Percentiles rank a stretch among this genome's conserved stretches.
Evolutionary conservation across 23 tunicate species (phyloP).

Genomic region (Phallusia fumigata): DNA sequence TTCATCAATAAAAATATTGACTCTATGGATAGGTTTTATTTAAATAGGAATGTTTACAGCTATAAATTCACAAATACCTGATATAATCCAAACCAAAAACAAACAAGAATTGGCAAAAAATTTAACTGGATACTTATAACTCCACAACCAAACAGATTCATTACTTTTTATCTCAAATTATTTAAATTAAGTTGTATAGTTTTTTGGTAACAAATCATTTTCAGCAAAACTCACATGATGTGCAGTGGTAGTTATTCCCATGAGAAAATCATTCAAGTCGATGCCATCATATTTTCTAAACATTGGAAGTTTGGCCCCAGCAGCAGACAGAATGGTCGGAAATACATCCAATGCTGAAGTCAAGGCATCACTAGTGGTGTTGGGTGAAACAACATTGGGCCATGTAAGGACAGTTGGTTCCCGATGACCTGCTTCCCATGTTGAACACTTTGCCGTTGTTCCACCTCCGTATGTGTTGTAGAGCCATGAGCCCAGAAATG

Average conservation of each 20-base stretch:
- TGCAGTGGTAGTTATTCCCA: conserved; percentile 26
- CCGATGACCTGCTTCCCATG: conserved; percentile 93
- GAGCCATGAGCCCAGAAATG: conserved; percentile 73
- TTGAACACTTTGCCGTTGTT: conserved; percentile 63
- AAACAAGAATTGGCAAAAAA: too few relatives aligned
- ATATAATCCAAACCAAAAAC: too few relatives aligned
- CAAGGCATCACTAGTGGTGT: conserved; percentile 60
- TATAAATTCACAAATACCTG: too few relatives aligned
- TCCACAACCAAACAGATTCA: too few relatives aligned
- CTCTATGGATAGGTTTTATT: too few relatives aligned
- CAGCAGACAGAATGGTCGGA: conserved; percentile 71
- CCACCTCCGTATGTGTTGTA: conserved; percentile 56
- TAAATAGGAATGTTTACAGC: too few relatives aligned
- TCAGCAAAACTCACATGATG: conserved; percentile 25
- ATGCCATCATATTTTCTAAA: conserved; percentile 64
- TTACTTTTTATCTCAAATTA: too few relatives aligned
- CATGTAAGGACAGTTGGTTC: conserved; percentile 76
- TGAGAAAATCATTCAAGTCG: conserved; percentile 31
- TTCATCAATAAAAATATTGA: too few relatives aligned
- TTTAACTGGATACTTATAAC: too few relatives aligned
- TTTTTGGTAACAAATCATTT: too few relatives aligned
- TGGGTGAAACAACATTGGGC: conserved; percentile 52
- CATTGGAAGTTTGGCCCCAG: conserved; percentile 55
- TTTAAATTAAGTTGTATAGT: too few relatives aligned
- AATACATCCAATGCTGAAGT: conserved; percentile 73